phyloP scores from a whole-genome alignment of 2,888 invertebrate genomes.

The Epinotia brunnichana region DNA sequence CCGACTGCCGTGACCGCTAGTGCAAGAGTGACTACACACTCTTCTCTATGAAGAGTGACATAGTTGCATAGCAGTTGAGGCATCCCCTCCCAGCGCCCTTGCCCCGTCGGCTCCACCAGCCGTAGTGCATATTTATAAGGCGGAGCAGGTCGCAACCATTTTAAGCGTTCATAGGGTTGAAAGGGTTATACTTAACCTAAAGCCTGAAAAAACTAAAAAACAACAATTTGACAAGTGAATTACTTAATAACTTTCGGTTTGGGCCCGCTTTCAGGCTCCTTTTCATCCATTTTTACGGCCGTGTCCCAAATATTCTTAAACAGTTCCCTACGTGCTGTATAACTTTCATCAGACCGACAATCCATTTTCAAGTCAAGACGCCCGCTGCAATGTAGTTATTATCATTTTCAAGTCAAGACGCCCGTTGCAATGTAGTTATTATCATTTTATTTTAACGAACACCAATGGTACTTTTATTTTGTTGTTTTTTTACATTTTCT shows the following conservation, averaged over 20 bases:
- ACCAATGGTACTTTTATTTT: conserved; percentile 8
- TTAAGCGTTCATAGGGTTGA: too few species aligned
- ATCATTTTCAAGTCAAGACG: conserved; percentile 47
- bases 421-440: conserved; percentile 27
- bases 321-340: conserved; percentile 65
- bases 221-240: conserved; percentile 37
- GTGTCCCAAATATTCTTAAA: conserved; percentile 75
- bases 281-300: conserved; percentile 61
- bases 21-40: too few species aligned
- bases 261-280: conserved; percentile 57
- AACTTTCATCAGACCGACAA: conserved; percentile 63
- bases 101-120: too few species aligned
- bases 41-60: too few species aligned
- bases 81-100: too few species aligned
- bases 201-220: too few species aligned
- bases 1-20: too few species aligned
- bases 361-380: conserved; percentile 49
- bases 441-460: conserved; percentile 16
- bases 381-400: too few species aligned
- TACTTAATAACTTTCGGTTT: conserved; percentile 77
- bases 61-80: too few species aligned
- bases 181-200: too few species aligned
- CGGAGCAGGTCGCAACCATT: too few species aligned
- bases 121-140: too few species aligned
- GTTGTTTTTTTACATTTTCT: neutral